Evolutionary conservation across 1,140 invertebrate genomes (phyloP).

Genomic region (Drosophila sucinea): DNA sequence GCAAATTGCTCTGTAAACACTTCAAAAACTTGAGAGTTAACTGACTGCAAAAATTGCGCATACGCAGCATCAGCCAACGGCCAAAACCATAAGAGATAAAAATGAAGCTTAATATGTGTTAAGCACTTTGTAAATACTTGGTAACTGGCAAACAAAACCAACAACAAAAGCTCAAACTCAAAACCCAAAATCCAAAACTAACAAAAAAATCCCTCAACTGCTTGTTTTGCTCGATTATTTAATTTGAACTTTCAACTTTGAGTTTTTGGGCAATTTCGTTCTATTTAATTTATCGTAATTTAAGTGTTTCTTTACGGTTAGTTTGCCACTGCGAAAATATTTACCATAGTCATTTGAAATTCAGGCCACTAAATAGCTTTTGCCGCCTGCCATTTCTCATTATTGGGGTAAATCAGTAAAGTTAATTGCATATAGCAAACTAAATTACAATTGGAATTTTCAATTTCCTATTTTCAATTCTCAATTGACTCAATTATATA

Average conservation of each 20-base stretch:
- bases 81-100: conserved; percentile 53
- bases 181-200: background rate
- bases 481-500: background rate
- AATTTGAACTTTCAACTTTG: conserved; percentile 52
- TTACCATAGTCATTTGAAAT: background rate
- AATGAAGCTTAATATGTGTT: conserved; percentile 58
- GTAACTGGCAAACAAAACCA: conserved; percentile 47
- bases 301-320: background rate
- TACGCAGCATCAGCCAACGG: conserved; percentile 55
- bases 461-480: conserved; percentile 3
- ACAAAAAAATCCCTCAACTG: background rate
- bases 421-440: conserved; percentile 2
- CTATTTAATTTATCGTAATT: conserved; percentile 31
- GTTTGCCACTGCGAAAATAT: background rate
- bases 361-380: background rate
- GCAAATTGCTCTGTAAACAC: conserved; percentile 73
- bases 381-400: background rate
- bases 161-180: background rate
- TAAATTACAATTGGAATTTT: conserved; percentile 2
- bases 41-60: conserved; percentile 59
- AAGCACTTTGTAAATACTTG: conserved; percentile 71
- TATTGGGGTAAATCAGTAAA: background rate
- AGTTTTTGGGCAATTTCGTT: background rate
- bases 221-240: conserved; percentile 51
- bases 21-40: conserved; percentile 18